A percentile compares a stretch with the other conserved stretches of the same genome.
phyloP scores from a whole-genome alignment of 2,113 vertebrate genomes.

The Ramphastos sulfuratus region DNA sequence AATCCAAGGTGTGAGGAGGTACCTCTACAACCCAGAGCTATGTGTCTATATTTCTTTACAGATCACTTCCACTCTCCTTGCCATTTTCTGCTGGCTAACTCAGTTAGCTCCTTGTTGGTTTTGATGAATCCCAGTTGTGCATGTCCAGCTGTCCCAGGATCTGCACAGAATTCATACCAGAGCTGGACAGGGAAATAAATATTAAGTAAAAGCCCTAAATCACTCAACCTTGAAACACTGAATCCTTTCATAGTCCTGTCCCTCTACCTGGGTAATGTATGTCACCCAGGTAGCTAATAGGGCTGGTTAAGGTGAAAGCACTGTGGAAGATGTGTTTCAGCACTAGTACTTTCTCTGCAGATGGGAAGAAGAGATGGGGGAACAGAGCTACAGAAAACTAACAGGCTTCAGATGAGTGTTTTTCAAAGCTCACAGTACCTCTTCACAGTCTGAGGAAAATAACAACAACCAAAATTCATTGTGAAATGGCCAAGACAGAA shows the following conservation, averaged over 20 bases:
- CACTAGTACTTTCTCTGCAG: neutral
- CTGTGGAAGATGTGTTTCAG: neutral
- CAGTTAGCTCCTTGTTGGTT: neutral
- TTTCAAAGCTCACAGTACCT: neutral
- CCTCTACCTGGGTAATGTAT: neutral
- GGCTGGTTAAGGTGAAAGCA: neutral
- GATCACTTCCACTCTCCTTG: neutral
- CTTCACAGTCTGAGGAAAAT: neutral
- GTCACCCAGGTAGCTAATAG: neutral
- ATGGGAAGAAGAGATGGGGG: neutral
- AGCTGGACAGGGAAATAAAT: rapidly evolving
- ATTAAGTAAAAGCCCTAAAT: neutral
- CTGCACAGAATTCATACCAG: neutral
- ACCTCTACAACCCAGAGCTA: neutral
- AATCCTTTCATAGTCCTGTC: neutral
- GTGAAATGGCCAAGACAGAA: neutral
- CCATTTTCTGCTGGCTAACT: neutral
- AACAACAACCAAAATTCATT: neutral
- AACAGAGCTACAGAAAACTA: neutral
- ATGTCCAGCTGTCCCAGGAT: neutral
- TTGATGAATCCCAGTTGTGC: neutral
- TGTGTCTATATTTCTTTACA: neutral
- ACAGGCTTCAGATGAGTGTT: neutral
- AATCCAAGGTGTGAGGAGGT: neutral
- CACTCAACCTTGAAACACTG: neutral